These are phyloP conservation scores for Pteronura brasiliensis DNA, from an alignment of 2,113 vertebrate species.

Conservation along the genomic window DNA sequence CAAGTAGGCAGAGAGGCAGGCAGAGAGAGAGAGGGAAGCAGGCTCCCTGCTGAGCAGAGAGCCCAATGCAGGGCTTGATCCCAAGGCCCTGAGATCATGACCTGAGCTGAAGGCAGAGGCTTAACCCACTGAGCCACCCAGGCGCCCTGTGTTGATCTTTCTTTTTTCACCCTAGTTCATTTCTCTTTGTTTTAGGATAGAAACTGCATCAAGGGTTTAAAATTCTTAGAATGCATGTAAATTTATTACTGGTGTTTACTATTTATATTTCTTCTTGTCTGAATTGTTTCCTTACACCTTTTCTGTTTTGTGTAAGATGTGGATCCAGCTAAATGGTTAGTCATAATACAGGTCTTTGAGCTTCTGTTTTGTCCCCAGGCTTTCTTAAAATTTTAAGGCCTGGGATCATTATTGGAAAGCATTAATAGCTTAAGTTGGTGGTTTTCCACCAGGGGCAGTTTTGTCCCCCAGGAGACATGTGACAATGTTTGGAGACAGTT, in stretches of 20 bases:
- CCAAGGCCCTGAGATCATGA: too few species aligned
- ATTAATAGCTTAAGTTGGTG: not conserved
- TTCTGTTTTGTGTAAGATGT: not conserved
- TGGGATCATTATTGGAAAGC: not conserved
- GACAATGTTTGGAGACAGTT: not conserved
- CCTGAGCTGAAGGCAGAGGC: too few species aligned
- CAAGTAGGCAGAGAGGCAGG: too few species aligned
- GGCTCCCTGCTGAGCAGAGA: too few species aligned
- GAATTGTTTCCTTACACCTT: not conserved
- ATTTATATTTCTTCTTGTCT: not conserved
- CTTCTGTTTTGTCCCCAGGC: not conserved
- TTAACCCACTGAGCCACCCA: too few species aligned
- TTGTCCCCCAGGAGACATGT: not conserved
- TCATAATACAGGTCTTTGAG: not conserved
- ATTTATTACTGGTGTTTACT: constrained; percentile 12
- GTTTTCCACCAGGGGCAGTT: not conserved
- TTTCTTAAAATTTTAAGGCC: constrained; percentile 27
- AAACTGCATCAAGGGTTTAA: constrained; percentile 6
- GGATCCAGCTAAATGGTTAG: not conserved
- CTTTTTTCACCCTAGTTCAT: not conserved
- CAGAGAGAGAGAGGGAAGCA: too few species aligned
- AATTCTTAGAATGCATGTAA: not conserved
- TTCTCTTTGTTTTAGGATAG: not conserved
- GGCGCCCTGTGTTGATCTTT: not conserved
- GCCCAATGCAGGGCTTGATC: too few species aligned